A percentile compares a stretch with the other conserved stretches of the same genome.
phyloP scores from a whole-genome alignment of 2,797 vertebrate genomes.

The Furcifer pardalis region DNA sequence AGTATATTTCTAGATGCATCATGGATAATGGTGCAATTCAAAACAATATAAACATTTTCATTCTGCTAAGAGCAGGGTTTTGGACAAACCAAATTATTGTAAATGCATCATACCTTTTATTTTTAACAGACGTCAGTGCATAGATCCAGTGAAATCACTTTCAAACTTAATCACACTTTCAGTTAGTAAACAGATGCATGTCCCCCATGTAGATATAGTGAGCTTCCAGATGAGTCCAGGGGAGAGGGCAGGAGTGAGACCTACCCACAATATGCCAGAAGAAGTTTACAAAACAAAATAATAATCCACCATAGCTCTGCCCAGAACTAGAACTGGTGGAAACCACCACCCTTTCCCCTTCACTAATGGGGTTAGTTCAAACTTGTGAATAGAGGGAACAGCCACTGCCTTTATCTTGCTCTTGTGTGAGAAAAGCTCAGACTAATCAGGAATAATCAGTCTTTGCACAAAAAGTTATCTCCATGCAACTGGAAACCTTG shows the following conservation, averaged over 20 bases:
- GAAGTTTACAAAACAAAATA: background rate
- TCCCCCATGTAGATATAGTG: background rate
- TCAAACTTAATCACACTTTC: background rate
- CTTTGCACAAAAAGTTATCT: too few relatives aligned
- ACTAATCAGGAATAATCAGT: too few relatives aligned
- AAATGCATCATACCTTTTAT: background rate
- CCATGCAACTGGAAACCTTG: too few relatives aligned
- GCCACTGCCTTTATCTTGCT: too few relatives aligned
- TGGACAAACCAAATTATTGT: too few relatives aligned
- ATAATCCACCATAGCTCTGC: background rate
- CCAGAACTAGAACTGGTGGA: background rate
- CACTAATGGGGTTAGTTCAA: too few relatives aligned
- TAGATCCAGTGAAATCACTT: background rate
- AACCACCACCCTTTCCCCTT: background rate
- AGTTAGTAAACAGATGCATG: background rate
- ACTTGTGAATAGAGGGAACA: too few relatives aligned
- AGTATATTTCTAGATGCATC: conserved; percentile 21
- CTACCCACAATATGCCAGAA: background rate
- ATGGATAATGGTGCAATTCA: background rate
- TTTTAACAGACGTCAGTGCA: background rate
- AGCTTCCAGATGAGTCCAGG: background rate
- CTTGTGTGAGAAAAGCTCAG: too few relatives aligned
- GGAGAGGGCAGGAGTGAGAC: background rate
- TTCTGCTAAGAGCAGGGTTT: background rate
- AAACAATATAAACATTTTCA: background rate